A percentile compares a stretch with the other conserved stretches of the same genome.
Conservation (phyloP, 2,797 vertebrate species). For the Remorina albescens region DNA sequence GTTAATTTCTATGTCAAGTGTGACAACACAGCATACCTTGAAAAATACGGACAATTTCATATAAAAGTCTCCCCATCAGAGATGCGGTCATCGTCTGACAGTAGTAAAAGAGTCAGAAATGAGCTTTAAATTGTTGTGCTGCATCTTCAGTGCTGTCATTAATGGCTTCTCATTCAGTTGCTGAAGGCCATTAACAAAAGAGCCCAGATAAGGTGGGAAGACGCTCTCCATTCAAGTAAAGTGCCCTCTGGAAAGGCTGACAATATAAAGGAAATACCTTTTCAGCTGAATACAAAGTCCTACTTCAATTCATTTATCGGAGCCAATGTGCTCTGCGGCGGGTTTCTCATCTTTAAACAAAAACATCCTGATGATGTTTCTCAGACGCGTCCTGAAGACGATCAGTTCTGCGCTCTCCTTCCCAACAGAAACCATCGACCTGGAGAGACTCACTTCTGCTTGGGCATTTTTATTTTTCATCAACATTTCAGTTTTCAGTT, state of each 20-base stretch:
- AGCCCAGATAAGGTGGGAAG: constrained; percentile 37
- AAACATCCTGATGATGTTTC: constrained; percentile 1
- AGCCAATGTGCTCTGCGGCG: constrained; percentile 7
- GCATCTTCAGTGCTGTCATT: constrained; percentile 45
- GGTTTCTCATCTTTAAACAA: background rate
- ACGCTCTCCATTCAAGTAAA: constrained; percentile 30
- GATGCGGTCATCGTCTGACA: constrained; percentile 44
- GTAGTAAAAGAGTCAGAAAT: constrained; percentile 44
- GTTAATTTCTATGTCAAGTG: constrained; percentile 54
- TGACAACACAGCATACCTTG: constrained; percentile 13
- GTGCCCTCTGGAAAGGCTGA: constrained; percentile 16
- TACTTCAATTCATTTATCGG: constrained; percentile 35
- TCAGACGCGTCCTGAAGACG: background rate
- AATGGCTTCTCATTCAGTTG: constrained; percentile 51
- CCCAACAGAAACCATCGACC: constrained; percentile 1
- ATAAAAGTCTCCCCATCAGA: constrained; percentile 20
- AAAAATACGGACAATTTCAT: constrained; percentile 33
- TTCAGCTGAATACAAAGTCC: constrained; percentile 44
- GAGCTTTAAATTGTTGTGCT: constrained; percentile 43
- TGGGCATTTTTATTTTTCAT: background rate
- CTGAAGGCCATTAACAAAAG: constrained; percentile 60
- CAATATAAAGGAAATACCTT: constrained; percentile 20
- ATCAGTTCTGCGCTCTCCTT: no score
- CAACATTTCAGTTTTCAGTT: background rate
- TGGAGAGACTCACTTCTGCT: background rate